These are phyloP conservation scores for Thamnophis elegans DNA, from an alignment of 2,797 vertebrate genomes.

Conservation along the genomic window DNA sequence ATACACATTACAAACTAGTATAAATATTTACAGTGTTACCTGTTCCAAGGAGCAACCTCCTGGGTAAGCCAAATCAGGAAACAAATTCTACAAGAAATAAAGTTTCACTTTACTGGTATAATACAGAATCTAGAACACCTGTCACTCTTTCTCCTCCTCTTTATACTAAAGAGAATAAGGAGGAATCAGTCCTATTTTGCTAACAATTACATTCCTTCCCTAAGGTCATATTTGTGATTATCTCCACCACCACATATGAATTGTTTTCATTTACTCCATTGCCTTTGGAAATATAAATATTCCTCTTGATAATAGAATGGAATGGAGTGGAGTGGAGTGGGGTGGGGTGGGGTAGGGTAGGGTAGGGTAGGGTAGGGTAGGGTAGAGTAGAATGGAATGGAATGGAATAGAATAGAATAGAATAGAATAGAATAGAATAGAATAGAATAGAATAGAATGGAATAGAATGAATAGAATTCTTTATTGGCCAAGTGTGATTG, in stretches of 20 bases:
- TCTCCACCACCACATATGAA: not conserved
- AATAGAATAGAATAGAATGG: too few species aligned
- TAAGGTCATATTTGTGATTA: not conserved
- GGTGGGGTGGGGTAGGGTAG: too few species aligned
- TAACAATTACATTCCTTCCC: not conserved
- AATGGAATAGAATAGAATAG: too few species aligned
- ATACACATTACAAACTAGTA: not conserved
- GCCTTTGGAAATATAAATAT: not conserved
- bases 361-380: too few species aligned
- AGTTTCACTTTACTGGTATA: not conserved
- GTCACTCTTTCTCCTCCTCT: not conserved
- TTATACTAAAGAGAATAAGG: not conserved
- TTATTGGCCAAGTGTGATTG: too few species aligned
- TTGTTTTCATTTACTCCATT: not conserved
- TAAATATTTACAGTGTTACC: not conserved
- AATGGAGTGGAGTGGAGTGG: too few species aligned
- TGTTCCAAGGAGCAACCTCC: not conserved
- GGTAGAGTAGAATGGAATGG: too few species aligned
- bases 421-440: too few species aligned
- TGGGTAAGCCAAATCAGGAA: not conserved
- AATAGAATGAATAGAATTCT: too few species aligned
- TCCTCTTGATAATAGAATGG: not conserved
- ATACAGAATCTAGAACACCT: not conserved
- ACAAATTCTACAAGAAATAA: not conserved
- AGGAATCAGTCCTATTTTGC: not conserved